Evolutionary conservation across 2,797 vertebrate genomes (phyloP).

Genomic region (Tolypeutes matacus): DNA sequence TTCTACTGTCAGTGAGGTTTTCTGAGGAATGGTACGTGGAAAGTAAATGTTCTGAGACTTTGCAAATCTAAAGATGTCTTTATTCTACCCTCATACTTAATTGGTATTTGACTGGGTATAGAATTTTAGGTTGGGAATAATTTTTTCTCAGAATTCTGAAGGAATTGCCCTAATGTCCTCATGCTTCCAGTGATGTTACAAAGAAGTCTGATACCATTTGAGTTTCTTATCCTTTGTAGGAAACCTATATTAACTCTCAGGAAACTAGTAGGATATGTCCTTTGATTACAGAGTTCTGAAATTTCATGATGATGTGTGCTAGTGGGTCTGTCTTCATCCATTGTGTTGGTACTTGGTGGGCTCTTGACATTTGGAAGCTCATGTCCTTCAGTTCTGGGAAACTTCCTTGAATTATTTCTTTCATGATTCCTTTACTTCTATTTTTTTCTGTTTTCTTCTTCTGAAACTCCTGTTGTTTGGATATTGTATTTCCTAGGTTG

Average conservation of each 20-base stretch:
- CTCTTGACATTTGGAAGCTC: constrained; percentile 20
- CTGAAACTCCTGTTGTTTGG: background rate
- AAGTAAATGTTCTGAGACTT: background rate
- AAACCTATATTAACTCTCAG: background rate
- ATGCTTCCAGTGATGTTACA: background rate
- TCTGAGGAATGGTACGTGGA: background rate
- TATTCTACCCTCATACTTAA: background rate
- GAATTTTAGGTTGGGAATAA: background rate
- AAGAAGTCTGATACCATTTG: background rate
- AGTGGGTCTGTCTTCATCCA: background rate
- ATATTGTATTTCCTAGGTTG: background rate
- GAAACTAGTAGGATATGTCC: background rate
- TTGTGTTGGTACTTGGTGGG: background rate
- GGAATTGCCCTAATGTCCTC: background rate
- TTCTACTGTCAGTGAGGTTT: background rate
- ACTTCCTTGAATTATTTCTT: constrained; percentile 10
- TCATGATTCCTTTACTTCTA: background rate
- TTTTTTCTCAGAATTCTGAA: constrained; percentile 41
- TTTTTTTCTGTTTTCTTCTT: background rate
- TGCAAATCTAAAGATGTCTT: background rate
- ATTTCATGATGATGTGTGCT: background rate
- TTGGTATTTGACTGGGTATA: background rate
- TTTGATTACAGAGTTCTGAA: background rate
- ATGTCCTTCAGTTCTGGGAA: background rate
- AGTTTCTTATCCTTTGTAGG: background rate